Evolutionary conservation across 2,888 invertebrate genomes (phyloP), one percentile per base, ranked within the genome.

Genomic region (Dyspetes luteomarginatus): DNA sequence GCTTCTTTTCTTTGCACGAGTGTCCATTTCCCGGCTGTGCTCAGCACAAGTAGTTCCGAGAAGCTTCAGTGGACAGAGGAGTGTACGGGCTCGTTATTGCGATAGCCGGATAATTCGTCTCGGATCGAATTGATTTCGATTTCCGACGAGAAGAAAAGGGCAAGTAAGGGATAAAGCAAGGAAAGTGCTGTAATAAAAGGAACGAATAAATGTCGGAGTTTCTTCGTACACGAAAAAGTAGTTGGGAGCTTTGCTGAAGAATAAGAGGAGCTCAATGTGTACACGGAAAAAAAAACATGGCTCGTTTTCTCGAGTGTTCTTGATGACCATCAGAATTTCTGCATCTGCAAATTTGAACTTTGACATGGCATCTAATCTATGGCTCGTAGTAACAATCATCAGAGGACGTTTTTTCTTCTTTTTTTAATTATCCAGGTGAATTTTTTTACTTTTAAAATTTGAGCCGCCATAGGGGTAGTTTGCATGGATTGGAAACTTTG

Each of bases 121-220:
- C 69, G 69, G 56, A 76, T 76, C 78, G 73, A 72, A 81, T 79
- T 76, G 83, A 81, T 83, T 81, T 56, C 78, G 75, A 62, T 64
- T 71, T 77, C 62, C 77, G 75, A 26, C 43, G 55, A 52, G 26
- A 55, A 48, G 50, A 30, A 75, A 45, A 69, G 55, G 45, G 43
- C 24, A 48, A 60, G 72, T 52, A 56, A 41, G n/a, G 48, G 60
- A 75, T 65, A 62, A 56, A 74, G 50, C 41, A 15, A 64, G 45
- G 36, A 56, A 68, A 77, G 73, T 77, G 68, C 50, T 69, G 69
- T 28, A 68, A 81, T 77, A 81, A 73, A 72, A 73, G 28, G 28
- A 67, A 41, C 26, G 41, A 67, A 77, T 58, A 72, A 68, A 67
- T 43, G 68, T 28, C 55, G 24, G 55, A 81, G 30, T 81, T 55